Evolutionary conservation across 2,888 invertebrate genomes (phyloP).

Genomic region (Oscheius sp.): DNA sequence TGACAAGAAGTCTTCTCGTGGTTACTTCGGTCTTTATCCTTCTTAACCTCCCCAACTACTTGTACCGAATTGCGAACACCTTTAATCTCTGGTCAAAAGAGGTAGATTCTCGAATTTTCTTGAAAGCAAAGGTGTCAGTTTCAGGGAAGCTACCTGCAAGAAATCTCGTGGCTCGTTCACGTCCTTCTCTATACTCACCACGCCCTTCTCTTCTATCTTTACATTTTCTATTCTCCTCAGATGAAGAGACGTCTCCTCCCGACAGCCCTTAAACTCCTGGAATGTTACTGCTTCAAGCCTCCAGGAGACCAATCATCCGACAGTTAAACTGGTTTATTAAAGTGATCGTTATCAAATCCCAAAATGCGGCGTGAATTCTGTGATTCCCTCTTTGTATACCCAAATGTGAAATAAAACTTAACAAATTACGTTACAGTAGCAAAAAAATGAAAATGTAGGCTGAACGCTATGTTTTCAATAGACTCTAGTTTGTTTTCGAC

Average conservation of each 20-base stretch:
- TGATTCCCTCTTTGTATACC: constrained; percentile 6
- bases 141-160: constrained; percentile 51
- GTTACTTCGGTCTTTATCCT: constrained; percentile 67
- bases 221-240: constrained; percentile 72
- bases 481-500: no score
- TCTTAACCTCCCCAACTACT: constrained; percentile 70
- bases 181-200: constrained; percentile 70
- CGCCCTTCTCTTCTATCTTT: constrained; percentile 69
- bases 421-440: no score
- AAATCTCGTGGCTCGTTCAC: constrained; percentile 61
- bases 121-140: constrained; percentile 2
- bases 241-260: constrained; percentile 66
- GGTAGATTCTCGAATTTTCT: not conserved
- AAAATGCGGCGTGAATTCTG: constrained; percentile 19
- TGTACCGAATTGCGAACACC: constrained; percentile 62
- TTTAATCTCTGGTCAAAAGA: constrained; percentile 33
- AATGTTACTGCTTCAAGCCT: constrained; percentile 71
- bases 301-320: constrained; percentile 40
- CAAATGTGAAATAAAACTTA: no score
- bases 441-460: no score
- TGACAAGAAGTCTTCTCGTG: constrained; percentile 65
- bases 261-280: constrained; percentile 68
- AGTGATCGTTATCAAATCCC: not conserved
- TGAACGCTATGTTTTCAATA: no score
- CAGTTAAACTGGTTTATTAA: not conserved